These are phyloP conservation scores for Danio aesculapii DNA, from an alignment of 2,797 vertebrate species.

Conservation along the genomic window DNA sequence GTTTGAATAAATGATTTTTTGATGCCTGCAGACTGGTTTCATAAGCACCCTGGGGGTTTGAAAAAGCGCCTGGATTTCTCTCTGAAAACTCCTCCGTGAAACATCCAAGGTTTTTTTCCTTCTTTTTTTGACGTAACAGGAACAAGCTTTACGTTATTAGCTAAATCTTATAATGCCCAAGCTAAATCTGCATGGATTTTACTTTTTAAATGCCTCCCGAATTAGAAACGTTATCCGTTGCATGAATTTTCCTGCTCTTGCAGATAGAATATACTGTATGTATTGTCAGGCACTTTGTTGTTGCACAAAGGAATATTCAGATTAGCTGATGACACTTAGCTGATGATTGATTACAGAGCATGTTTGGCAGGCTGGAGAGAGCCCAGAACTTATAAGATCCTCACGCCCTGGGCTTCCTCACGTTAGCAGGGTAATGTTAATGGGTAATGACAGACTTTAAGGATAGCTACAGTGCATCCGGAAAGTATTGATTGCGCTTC, in stretches of 20 bases:
- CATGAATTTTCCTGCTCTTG: not conserved
- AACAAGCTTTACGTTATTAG: conserved; percentile 34
- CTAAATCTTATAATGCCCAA: conserved; percentile 26
- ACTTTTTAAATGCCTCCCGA: not conserved
- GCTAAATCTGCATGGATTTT: conserved; percentile 20
- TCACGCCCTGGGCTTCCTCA: too few relatives aligned
- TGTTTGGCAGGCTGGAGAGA: too few relatives aligned
- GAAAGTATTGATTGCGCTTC: too few relatives aligned
- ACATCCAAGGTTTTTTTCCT: conserved; percentile 11
- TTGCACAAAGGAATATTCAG: not conserved
- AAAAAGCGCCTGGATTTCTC: conserved; percentile 22
- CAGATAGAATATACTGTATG: not conserved
- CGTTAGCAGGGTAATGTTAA: too few relatives aligned
- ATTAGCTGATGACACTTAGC: too few relatives aligned
- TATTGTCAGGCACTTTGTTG: not conserved
- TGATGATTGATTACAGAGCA: too few relatives aligned
- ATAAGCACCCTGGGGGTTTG: conserved; percentile 36
- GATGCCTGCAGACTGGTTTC: conserved; percentile 50
- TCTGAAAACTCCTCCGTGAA: conserved; percentile 33
- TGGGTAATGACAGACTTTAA: too few relatives aligned
- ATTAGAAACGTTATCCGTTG: conserved; percentile 16
- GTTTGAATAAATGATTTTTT: conserved; percentile 65
- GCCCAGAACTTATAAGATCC: too few relatives aligned
- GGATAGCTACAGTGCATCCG: too few relatives aligned
- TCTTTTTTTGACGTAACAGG: not conserved